Percentiles rank a stretch among this genome's conserved stretches.
These are phyloP conservation scores for Sebastes vulpes DNA, from an alignment of 2,797 vertebrate species.

Conservation along the genomic window DNA sequence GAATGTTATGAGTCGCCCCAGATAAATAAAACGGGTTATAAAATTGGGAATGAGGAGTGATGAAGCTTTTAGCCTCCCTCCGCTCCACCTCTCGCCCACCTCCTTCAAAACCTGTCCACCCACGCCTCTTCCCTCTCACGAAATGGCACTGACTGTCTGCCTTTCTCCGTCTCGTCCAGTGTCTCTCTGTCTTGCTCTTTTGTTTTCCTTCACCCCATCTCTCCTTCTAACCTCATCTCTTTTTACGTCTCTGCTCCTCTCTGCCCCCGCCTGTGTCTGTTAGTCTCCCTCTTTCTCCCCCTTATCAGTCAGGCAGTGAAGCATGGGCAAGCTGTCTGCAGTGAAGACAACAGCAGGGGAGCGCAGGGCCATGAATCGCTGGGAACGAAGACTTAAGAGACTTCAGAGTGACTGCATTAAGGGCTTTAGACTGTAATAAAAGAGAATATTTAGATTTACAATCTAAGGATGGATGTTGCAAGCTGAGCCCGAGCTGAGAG, in stretches of 20 bases:
- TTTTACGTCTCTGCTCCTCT: background rate
- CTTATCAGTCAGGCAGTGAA: slow-evolving; percentile 57
- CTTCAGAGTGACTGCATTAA: slow-evolving; percentile 34
- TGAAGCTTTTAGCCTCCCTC: slow-evolving; percentile 18
- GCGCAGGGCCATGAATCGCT: slow-evolving; percentile 10
- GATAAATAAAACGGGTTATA: slow-evolving; percentile 68
- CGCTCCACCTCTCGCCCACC: slow-evolving; percentile 11
- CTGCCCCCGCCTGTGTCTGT: background rate
- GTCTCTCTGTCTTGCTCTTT: slow-evolving; percentile 17
- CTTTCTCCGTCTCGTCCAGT: background rate
- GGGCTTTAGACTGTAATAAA: slow-evolving; percentile 41
- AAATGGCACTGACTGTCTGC: slow-evolving; percentile 17
- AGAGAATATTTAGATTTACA: slow-evolving; percentile 17
- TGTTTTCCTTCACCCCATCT: slow-evolving; percentile 17
- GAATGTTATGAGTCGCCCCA: slow-evolving; percentile 37
- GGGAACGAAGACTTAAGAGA: slow-evolving; percentile 36
- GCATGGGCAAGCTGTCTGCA: slow-evolving; percentile 51
- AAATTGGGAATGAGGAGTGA: slow-evolving; percentile 45
- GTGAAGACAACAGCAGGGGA: slow-evolving; percentile 38
- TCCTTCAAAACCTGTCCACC: slow-evolving; percentile 44
- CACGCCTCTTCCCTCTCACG: slow-evolving; percentile 34
- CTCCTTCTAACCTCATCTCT: background rate
- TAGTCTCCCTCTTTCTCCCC: slow-evolving; percentile 32
- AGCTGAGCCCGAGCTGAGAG: background rate
- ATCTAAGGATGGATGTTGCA: background rate